Percentiles rank a stretch among this genome's conserved stretches.
phyloP scores from a whole-genome alignment of 1,140 invertebrate genomes.

The Drosophila obscura region DNA sequence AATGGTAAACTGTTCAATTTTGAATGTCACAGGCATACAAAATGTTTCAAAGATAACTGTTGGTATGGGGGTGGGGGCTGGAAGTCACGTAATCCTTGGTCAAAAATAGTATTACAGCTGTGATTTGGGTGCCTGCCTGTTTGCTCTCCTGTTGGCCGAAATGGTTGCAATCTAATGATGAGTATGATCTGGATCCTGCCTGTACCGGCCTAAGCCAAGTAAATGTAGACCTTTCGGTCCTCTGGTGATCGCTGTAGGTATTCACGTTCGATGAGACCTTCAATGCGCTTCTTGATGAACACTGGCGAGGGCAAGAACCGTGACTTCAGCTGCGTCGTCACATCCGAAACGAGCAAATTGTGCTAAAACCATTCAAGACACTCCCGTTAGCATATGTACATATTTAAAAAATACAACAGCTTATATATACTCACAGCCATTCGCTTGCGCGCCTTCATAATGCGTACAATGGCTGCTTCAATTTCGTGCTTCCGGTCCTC shows the following conservation, averaged over 20 bases:
- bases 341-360: slow-evolving; percentile 97
- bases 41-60: slow-evolving; percentile 34
- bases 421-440: slow-evolving; percentile 88
- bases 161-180: slow-evolving; percentile 18
- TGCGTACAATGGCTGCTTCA: slow-evolving; percentile 99
- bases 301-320: slow-evolving; percentile 98
- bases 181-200: slow-evolving; percentile 20
- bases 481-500: slow-evolving; percentile 99
- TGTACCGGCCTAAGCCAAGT: slow-evolving; percentile 89
- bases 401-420: too few species aligned
- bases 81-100: slow-evolving; percentile 57
- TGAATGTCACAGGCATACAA: slow-evolving; percentile 64
- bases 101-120: slow-evolving; percentile 55
- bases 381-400: too few species aligned
- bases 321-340: slow-evolving; percentile 97
- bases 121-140: slow-evolving; percentile 4
- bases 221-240: slow-evolving; percentile 97
- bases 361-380: slow-evolving; percentile 85
- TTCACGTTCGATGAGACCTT: slow-evolving; percentile 99
- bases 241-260: slow-evolving; percentile 98
- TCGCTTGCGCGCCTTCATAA: slow-evolving; percentile 99
- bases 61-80: slow-evolving; percentile 25
- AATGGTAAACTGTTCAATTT: slow-evolving; percentile 67
- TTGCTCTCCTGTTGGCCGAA: slow-evolving; percentile 9
- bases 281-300: slow-evolving; percentile 99